Base-by-base conservation (phyloP, 64 coral and sea anemone genomes). In the Dendrophyllia cribrosa region DNA sequence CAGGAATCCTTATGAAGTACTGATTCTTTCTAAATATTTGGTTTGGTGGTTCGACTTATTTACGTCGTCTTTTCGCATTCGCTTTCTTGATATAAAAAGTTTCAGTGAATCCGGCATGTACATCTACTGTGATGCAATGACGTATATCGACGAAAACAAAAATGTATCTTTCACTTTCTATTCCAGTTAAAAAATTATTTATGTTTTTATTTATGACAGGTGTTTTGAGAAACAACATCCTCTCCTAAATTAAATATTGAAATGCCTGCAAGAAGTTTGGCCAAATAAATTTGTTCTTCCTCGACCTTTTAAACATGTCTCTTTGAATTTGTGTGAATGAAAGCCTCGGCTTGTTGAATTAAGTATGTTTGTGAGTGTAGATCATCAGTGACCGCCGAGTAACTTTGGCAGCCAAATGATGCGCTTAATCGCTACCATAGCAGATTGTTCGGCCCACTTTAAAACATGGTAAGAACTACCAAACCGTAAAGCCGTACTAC, bases 231-330 rank as follows among this genome's bases (percentile, higher is more conserved):
- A 11, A 68, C 51, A 84, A 84, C 20, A 47, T 22, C 15, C 80
- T 43, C 20, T 84, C 10, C 44, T 84, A 68, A 84, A 84, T 83
- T 50, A 84, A 67, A 84, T 68, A 84, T 84, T 84, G 80, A 84
- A 84, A 66, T 63, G 61, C 50, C 45, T 84, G 43, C 58, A 51
- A 9, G 10, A 50, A 51, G 19, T 24, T 46, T 66, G 47, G 51
- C 59, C 15, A 47, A 67, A 50, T 67, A 84, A 84, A 84, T 5
- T 22, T 11, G 43, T 51, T 47, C 17, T 52, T 22, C 3, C 19
- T 68, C 17, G 2, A 12, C 25, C 58, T 46, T 47, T 13, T 15
- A 48, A 12, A 23, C 23, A 43, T 13, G 15, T 60, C 51, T 26
- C 12, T 15, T n/a, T 43, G 25, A 17, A 12, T 60, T 24, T 34